These are phyloP conservation scores for Microtus montanus DNA, from an alignment of 2,113 vertebrate species.

Conservation along the genomic window DNA sequence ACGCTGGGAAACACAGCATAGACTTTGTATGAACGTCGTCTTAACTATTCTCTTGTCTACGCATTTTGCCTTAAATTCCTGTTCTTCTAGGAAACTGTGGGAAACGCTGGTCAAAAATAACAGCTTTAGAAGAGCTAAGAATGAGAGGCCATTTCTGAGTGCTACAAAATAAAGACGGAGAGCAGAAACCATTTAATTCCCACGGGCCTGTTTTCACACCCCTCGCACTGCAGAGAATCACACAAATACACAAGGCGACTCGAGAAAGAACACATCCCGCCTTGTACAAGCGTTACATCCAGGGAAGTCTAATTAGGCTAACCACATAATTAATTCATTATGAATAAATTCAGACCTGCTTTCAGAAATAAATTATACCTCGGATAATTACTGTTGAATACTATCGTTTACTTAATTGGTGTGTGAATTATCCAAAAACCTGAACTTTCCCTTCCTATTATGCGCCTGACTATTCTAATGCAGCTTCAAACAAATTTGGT, in stretches of 20 bases:
- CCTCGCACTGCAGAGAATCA: constrained; percentile 72
- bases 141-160: constrained; percentile 38
- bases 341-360: constrained; percentile 80
- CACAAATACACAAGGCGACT: constrained; percentile 69
- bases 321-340: constrained; percentile 80
- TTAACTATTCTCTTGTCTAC: neutral
- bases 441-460: constrained; percentile 71
- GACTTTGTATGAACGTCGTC: neutral
- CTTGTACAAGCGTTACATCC: constrained; percentile 72
- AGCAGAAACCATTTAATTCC: constrained; percentile 63
- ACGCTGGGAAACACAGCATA: neutral
- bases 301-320: constrained; percentile 78
- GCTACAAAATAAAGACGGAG: constrained; percentile 36
- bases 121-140: neutral
- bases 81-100: constrained; percentile 1
- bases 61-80: constrained; percentile 11
- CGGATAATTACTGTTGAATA: constrained; percentile 79
- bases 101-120: constrained; percentile 19
- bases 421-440: constrained; percentile 75
- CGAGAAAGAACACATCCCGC: constrained; percentile 66
- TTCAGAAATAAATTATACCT: constrained; percentile 81
- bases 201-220: constrained; percentile 73
- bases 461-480: constrained; percentile 67
- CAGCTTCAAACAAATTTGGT: constrained; percentile 64
- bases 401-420: constrained; percentile 80